Evolutionary conservation across 2,888 invertebrate species (phyloP).

Genomic region (Tridacna gigas): DNA sequence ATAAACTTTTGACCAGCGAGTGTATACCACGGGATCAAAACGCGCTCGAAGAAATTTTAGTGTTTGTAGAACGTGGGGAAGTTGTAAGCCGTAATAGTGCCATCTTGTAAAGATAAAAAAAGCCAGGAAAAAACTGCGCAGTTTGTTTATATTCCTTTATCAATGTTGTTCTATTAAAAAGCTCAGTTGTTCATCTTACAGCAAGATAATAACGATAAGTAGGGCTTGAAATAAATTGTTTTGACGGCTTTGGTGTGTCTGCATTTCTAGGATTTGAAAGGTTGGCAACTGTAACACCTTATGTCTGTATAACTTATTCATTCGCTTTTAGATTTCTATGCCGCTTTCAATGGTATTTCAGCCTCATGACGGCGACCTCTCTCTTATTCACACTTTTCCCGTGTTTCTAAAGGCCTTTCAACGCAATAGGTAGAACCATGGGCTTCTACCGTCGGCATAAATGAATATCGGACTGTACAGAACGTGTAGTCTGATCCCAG

Average conservation of each 20-base stretch:
- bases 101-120: constrained; percentile 8
- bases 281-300: no score
- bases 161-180: background rate
- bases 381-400: no score
- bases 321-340: no score
- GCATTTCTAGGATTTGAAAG: no score
- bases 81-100: constrained; percentile 11
- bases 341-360: no score
- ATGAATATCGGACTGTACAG: no score
- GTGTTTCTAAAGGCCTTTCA: no score
- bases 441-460: no score
- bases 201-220: constrained; percentile 9
- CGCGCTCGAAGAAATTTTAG: constrained; percentile 5
- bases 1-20: constrained; percentile 28
- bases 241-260: background rate
- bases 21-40: constrained; percentile 21
- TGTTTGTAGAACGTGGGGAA: constrained; percentile 31
- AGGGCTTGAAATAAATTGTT: background rate
- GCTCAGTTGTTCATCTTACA: background rate
- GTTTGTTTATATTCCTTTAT: constrained; percentile 18
- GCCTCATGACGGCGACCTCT: no score
- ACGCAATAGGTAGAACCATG: no score
- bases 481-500: no score
- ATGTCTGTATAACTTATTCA: no score
- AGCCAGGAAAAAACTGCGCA: constrained; percentile 19